phyloP scores from a whole-genome alignment of 2,113 vertebrate genomes.

The Chamaea fasciata region DNA sequence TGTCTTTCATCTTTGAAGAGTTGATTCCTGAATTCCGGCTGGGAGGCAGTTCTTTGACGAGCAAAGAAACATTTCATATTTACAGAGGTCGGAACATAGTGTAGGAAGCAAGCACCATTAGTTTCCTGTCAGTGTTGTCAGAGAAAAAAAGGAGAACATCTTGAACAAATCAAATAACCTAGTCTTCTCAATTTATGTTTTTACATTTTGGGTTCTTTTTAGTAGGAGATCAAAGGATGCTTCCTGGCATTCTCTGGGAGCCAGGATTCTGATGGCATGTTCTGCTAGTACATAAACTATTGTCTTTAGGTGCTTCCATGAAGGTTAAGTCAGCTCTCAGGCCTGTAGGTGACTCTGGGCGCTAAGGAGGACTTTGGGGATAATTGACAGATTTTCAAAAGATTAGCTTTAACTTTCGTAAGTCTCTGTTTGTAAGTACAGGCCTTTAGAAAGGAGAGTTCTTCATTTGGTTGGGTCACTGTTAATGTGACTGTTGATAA shows the following conservation, averaged over 20 bases:
- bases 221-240: conserved; percentile 15
- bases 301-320: neutral
- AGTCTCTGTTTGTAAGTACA: neutral
- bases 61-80: neutral
- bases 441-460: neutral
- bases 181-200: neutral
- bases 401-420: neutral
- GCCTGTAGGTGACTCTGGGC: neutral
- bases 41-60: neutral
- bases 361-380: neutral
- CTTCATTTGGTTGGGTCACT: neutral
- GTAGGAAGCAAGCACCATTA: neutral
- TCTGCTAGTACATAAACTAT: neutral
- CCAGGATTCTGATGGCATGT: neutral
- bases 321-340: neutral
- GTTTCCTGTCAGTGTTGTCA: neutral
- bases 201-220: neutral
- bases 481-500: neutral
- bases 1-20: neutral
- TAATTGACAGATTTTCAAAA: neutral
- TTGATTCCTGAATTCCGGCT: neutral
- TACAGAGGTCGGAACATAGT: neutral
- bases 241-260: neutral
- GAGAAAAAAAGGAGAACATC: neutral
- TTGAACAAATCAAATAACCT: neutral